A percentile compares a stretch with the other conserved stretches of the same genome.
These are phyloP conservation scores for Cheilosia pagana DNA, from an alignment of 2,888 invertebrate genomes.

Conservation along the genomic window DNA sequence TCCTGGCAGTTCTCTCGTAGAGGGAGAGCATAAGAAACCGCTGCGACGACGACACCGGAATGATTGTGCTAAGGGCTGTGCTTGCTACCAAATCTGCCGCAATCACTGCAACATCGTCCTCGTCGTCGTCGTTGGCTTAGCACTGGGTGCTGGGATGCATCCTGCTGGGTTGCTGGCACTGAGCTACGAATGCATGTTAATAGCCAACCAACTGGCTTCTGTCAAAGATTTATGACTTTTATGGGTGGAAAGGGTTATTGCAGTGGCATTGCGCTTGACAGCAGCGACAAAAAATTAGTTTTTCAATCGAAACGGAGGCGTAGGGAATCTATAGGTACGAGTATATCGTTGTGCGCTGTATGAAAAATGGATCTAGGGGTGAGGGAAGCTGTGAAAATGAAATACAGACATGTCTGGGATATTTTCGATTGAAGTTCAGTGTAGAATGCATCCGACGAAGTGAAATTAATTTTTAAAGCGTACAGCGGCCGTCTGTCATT, in stretches of 20 bases:
- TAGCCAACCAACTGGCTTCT: slow-evolving; percentile 72
- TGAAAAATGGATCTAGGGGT: not conserved
- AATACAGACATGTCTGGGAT: slow-evolving; percentile 64
- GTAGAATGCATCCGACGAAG: slow-evolving; percentile 13
- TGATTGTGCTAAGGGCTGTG: slow-evolving; percentile 41
- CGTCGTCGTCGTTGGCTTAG: slow-evolving; percentile 22
- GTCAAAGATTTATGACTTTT: slow-evolving; percentile 74
- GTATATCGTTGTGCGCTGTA: not conserved
- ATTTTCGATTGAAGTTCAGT: slow-evolving; percentile 18
- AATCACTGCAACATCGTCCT: slow-evolving; percentile 61
- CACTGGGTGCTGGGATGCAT: slow-evolving; percentile 44
- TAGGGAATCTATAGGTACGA: slow-evolving; percentile 6
- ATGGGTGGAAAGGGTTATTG: slow-evolving; percentile 64
- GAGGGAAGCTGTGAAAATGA: slow-evolving; percentile 52
- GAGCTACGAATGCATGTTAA: slow-evolving; percentile 72
- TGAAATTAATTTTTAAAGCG: slow-evolving; percentile 20
- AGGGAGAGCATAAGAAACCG: slow-evolving; percentile 54
- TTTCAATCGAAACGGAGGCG: slow-evolving; percentile 65
- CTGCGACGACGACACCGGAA: slow-evolving; percentile 58
- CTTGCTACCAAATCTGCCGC: slow-evolving; percentile 49
- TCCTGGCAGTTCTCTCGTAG: slow-evolving; percentile 43
- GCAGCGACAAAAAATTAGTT: slow-evolving; percentile 71
- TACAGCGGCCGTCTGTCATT: not conserved
- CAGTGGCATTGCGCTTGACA: slow-evolving; percentile 72
- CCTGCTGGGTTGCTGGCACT: slow-evolving; percentile 73